Conservation (phyloP, 2,797 vertebrate species). For the Micrastur ruficollis region DNA sequence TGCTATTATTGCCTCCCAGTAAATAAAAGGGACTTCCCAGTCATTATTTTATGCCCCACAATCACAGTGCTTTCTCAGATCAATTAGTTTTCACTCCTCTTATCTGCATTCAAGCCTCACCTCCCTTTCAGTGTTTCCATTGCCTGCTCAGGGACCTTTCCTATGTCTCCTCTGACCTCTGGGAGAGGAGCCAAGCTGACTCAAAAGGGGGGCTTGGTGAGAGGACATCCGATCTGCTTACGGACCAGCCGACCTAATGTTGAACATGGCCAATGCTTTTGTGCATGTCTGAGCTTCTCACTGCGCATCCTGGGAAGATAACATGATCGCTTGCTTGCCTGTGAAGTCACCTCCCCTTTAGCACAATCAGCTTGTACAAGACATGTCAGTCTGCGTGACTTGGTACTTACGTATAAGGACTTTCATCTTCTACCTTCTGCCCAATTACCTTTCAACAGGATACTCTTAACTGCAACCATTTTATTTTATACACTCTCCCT, state of each 20-base stretch:
- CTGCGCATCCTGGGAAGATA: background rate
- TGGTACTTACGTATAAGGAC: background rate
- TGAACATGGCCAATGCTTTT: background rate
- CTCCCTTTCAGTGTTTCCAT: slow-evolving; percentile 18
- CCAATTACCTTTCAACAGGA: background rate
- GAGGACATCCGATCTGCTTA: background rate
- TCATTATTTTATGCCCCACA: slow-evolving; percentile 50
- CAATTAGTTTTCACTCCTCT: slow-evolving; percentile 45
- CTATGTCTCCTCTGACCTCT: background rate
- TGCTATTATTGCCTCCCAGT: background rate
- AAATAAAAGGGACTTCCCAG: slow-evolving; percentile 31
- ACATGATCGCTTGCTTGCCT: background rate
- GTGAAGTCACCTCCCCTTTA: background rate
- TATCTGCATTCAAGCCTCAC: slow-evolving; percentile 35
- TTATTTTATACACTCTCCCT: background rate
- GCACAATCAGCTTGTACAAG: background rate
- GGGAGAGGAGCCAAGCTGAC: background rate
- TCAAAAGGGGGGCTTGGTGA: background rate
- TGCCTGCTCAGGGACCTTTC: background rate
- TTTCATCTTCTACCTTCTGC: background rate
- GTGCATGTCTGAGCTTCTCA: background rate
- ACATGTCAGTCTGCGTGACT: background rate
- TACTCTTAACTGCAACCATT: background rate
- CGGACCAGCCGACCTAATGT: background rate
- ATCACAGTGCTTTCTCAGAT: slow-evolving; percentile 11